Conservation (phyloP, 2,113 vertebrate genomes). For the Amazona guildingii region DNA sequence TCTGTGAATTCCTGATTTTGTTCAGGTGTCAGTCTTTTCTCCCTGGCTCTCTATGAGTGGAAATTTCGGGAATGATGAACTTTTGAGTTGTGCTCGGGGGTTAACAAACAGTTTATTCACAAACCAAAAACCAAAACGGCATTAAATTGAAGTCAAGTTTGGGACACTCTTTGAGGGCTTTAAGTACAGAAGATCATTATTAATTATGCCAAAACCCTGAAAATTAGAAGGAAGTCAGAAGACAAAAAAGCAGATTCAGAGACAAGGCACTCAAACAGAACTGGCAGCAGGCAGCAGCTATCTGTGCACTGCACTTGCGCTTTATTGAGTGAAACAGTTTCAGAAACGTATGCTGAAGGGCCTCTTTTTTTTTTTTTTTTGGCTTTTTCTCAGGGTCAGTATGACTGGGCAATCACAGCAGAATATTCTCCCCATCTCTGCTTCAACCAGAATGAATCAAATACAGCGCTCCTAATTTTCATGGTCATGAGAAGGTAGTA, state of each 20-base stretch:
- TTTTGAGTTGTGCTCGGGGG: neutral
- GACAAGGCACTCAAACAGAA: neutral
- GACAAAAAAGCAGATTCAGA: neutral
- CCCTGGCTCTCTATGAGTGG: neutral
- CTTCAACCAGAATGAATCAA: neutral
- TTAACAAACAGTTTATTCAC: neutral
- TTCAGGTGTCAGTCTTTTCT: neutral
- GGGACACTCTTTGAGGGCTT: neutral
- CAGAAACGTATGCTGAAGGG: neutral
- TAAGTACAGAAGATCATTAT: neutral
- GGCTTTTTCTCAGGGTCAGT: neutral
- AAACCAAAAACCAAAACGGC: neutral
- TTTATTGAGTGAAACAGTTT: neutral
- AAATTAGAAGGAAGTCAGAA: neutral
- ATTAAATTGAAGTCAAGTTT: neutral
- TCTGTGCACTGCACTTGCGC: neutral
- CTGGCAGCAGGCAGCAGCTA: neutral
- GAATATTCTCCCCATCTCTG: neutral
- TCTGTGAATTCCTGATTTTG: neutral
- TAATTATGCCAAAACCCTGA: neutral
- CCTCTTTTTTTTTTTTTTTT: neutral
- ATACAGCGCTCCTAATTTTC: neutral
- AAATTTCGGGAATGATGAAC: neutral
- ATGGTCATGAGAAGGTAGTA: neutral
- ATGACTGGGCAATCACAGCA: neutral